Evolutionary conservation across 2,113 vertebrate species (phyloP).

Genomic region (Sorex araneus): DNA sequence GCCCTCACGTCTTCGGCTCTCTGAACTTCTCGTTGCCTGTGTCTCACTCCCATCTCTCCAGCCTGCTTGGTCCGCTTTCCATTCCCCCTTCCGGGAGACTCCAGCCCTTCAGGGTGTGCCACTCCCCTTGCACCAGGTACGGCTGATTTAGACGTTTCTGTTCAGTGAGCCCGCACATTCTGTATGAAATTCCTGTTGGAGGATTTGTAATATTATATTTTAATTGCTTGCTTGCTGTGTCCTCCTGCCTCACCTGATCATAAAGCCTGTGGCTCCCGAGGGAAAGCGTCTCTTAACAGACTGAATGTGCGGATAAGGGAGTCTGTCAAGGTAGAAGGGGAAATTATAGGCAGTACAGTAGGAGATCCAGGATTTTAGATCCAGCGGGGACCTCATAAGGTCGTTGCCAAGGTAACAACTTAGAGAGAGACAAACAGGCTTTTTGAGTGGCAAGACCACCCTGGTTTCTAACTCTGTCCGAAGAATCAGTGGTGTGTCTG

Average conservation of each 20-base stretch:
- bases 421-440: slow-evolving; percentile 23
- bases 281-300: slow-evolving; percentile 25
- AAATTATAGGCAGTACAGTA: neutral
- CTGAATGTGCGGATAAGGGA: neutral
- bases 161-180: neutral
- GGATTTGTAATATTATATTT: neutral
- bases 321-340: slow-evolving; percentile 1
- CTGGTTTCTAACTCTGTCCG: slow-evolving; percentile 6
- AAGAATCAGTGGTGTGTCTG: slow-evolving; percentile 26
- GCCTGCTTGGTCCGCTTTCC: neutral
- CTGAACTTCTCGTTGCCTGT: neutral
- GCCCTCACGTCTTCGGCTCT: neutral
- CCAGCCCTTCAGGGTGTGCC: neutral
- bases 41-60: neutral
- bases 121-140: neutral
- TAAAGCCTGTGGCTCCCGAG: slow-evolving; percentile 24
- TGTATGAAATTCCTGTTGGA: neutral
- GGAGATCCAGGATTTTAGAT: slow-evolving; percentile 62
- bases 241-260: neutral
- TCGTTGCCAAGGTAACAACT: slow-evolving; percentile 56
- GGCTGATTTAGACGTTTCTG: neutral
- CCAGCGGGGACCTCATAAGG: neutral
- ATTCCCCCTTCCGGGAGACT: neutral
- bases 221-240: slow-evolving; percentile 20
- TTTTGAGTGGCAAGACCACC: neutral